Conservation (phyloP, 2,888 invertebrate genomes). For the Agonum fuliginosum region DNA sequence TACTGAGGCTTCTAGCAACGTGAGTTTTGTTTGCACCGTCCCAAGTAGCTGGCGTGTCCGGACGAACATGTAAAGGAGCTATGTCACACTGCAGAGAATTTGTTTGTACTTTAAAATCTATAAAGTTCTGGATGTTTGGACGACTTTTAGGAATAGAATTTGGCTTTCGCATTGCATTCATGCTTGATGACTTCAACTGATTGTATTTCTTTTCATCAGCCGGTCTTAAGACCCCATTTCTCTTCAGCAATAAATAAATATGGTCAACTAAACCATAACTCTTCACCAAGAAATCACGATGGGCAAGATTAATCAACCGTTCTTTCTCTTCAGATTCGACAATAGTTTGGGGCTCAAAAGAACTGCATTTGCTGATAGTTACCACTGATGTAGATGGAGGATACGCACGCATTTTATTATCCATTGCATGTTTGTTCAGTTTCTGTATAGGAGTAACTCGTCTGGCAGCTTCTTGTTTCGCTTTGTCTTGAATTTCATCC, state of each 20-base stretch:
- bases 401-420: not conserved
- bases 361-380: slow-evolving; percentile 67
- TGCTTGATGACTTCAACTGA: slow-evolving; percentile 18
- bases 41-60: slow-evolving; percentile 46
- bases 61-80: slow-evolving; percentile 35
- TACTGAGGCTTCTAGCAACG: slow-evolving; percentile 60
- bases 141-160: slow-evolving; percentile 14
- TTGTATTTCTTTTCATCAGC: slow-evolving; percentile 80
- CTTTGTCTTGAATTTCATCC: slow-evolving; percentile 79
- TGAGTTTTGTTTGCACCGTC: slow-evolving; percentile 60
- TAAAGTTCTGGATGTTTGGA: slow-evolving; percentile 58
- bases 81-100: slow-evolving; percentile 42
- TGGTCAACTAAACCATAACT: slow-evolving; percentile 83
- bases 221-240: slow-evolving; percentile 79
- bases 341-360: slow-evolving; percentile 81
- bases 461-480: slow-evolving; percentile 77
- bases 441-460: slow-evolving; percentile 69
- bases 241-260: slow-evolving; percentile 81
- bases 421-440: slow-evolving; percentile 51
- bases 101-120: slow-evolving; percentile 46
- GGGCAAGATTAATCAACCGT: slow-evolving; percentile 78
- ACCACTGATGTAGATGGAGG: not conserved
- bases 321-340: slow-evolving; percentile 84
- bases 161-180: too few species aligned
- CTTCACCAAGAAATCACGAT: slow-evolving; percentile 81